These are phyloP conservation scores for Nansenia antarctica DNA, from an alignment of 2,113 vertebrate species.

Conservation along the genomic window DNA sequence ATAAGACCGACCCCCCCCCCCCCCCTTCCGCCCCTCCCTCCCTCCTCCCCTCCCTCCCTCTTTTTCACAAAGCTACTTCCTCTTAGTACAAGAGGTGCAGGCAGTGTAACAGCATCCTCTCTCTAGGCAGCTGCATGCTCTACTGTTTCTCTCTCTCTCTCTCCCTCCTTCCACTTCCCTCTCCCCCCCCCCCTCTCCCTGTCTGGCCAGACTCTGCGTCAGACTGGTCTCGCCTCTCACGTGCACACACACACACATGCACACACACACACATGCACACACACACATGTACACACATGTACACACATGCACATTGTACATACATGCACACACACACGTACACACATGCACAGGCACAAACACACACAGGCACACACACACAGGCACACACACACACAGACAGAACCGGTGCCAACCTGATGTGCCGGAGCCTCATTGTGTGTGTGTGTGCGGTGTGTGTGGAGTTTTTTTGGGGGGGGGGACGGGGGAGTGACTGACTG, in stretches of 20 bases:
- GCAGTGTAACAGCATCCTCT: neutral
- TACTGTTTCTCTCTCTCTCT: neutral
- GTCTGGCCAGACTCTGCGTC: neutral
- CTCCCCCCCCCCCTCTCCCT: neutral
- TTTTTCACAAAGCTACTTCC: too few species aligned
- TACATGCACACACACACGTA: neutral
- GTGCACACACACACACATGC: neutral
- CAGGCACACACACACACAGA: neutral
- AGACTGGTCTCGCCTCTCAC: neutral
- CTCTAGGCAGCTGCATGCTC: neutral
- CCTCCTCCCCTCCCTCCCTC: neutral
- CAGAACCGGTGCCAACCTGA: neutral
- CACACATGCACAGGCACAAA: neutral
- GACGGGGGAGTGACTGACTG: too few species aligned
- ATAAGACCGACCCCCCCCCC: neutral
- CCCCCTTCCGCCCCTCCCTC: neutral
- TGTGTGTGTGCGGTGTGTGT: too few species aligned
- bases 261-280: neutral
- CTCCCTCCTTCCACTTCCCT: neutral
- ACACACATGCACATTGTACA: too few species aligned
- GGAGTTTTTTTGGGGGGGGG: neutral
- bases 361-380: too few species aligned
- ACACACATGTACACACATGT: too few species aligned
- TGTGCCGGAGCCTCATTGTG: neutral
- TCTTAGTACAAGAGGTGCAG: neutral